These are phyloP conservation scores for Tetheella fluctuosa DNA, from an alignment of 2,888 invertebrate genomes.

Conservation along the genomic window DNA sequence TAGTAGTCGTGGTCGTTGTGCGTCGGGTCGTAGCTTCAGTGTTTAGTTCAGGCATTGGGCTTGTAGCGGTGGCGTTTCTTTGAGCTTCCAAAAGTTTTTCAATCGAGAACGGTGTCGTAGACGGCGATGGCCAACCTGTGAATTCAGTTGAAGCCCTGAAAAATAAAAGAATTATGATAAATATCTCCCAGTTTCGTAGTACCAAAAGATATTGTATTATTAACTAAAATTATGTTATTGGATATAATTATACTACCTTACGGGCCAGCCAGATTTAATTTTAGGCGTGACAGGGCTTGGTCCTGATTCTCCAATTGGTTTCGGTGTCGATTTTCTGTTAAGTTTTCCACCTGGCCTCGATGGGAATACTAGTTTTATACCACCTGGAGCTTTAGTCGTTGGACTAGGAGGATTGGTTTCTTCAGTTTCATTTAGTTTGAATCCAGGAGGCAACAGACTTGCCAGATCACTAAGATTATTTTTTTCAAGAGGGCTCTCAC, in stretches of 20 bases:
- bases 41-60: slow-evolving; percentile 71
- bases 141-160: slow-evolving; percentile 93
- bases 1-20: slow-evolving; percentile 85
- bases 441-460: slow-evolving; percentile 86
- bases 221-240: not conserved
- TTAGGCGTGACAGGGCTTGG: slow-evolving; percentile 83
- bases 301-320: slow-evolving; percentile 66
- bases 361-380: slow-evolving; percentile 90
- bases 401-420: slow-evolving; percentile 43
- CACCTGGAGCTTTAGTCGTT: slow-evolving; percentile 74
- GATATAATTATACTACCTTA: slow-evolving; percentile 80
- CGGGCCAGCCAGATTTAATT: slow-evolving; percentile 94
- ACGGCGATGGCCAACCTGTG: slow-evolving; percentile 95
- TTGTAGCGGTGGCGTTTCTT: slow-evolving; percentile 85
- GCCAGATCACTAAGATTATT: slow-evolving; percentile 80
- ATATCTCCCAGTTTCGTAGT: not conserved
- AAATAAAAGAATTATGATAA: slow-evolving; percentile 27
- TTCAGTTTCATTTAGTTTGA: slow-evolving; percentile 69
- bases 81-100: slow-evolving; percentile 89
- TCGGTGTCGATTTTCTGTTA: slow-evolving; percentile 84
- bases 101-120: slow-evolving; percentile 93
- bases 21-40: slow-evolving; percentile 79
- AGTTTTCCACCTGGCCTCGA: slow-evolving; percentile 89
- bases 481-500: slow-evolving; percentile 46
- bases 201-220: not conserved